Conservation (phyloP, 2,113 vertebrate species). For the Coturnix japonica region DNA sequence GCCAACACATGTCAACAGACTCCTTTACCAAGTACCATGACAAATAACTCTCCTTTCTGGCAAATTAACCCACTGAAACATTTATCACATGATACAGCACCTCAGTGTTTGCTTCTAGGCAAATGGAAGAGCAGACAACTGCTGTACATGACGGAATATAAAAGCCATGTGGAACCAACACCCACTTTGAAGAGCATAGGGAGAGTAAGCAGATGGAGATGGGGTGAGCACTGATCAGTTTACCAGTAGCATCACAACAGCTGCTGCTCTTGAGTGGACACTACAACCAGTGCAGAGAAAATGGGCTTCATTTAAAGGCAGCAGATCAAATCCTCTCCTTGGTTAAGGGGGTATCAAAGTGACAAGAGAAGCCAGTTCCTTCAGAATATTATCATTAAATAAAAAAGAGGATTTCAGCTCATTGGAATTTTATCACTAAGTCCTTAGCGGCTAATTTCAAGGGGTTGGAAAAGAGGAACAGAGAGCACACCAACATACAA, state of each 20-base stretch:
- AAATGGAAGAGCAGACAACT: fast-evolving
- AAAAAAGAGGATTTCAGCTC: fast-evolving
- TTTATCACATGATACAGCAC: fast-evolving
- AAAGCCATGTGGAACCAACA: not conserved
- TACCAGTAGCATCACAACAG: not conserved
- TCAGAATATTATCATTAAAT: fast-evolving
- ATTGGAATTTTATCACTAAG: fast-evolving
- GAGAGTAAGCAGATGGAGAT: fast-evolving
- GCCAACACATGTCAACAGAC: not conserved
- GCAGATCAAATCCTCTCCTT: fast-evolving
- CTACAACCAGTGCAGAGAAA: fast-evolving
- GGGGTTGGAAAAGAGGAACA: not conserved
- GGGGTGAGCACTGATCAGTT: fast-evolving
- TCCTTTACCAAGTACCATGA: fast-evolving
- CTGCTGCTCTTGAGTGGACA: not conserved
- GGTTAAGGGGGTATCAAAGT: too few relatives aligned
- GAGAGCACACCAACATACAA: not conserved
- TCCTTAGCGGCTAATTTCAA: not conserved
- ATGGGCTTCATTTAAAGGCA: fast-evolving
- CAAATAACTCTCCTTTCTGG: not conserved
- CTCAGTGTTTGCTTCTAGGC: fast-evolving
- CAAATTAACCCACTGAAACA: too few relatives aligned
- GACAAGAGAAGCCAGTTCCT: not conserved
- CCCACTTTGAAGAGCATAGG: fast-evolving
- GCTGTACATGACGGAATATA: not conserved